These are phyloP conservation scores for Xestia ashworthii DNA, from an alignment of 2,888 invertebrate genomes.

Conservation along the genomic window DNA sequence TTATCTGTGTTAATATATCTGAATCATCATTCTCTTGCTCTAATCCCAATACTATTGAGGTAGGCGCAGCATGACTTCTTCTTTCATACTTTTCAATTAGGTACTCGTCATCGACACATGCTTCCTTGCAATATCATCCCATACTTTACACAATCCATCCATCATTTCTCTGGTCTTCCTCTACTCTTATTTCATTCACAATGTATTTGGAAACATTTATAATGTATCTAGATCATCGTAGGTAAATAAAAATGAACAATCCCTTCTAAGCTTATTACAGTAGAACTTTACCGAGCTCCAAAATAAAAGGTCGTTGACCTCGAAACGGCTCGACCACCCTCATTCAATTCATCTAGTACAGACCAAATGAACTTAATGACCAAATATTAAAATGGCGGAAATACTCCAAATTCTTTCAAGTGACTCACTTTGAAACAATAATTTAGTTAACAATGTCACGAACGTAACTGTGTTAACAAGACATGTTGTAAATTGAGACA, in stretches of 20 bases:
- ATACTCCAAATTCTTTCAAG: conserved; percentile 42
- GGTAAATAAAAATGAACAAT: conserved; percentile 1
- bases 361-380: conserved; percentile 45
- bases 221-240: background rate
- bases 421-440: conserved; percentile 45
- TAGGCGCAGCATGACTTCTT: too few species aligned
- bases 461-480: conserved; percentile 35
- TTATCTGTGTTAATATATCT: background rate
- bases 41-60: too few species aligned
- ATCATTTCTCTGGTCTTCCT: too few species aligned
- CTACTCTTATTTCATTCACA: too few species aligned
- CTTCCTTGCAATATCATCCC: too few species aligned
- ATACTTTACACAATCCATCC: too few species aligned
- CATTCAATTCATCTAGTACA: conserved; percentile 22
- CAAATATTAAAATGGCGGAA: conserved; percentile 42
- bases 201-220: too few species aligned
- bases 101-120: too few species aligned
- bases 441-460: conserved; percentile 42
- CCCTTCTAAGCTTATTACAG: conserved; percentile 20
- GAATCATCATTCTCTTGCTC: background rate
- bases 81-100: too few species aligned
- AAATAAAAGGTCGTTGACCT: conserved; percentile 38
- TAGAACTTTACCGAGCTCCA: conserved; percentile 10
- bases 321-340: conserved; percentile 20
- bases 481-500: conserved; percentile 35